Percentiles rank a stretch among this genome's conserved stretches.
Conservation (phyloP, 2,797 vertebrate genomes). For the Distichodus sexfasciatus region DNA sequence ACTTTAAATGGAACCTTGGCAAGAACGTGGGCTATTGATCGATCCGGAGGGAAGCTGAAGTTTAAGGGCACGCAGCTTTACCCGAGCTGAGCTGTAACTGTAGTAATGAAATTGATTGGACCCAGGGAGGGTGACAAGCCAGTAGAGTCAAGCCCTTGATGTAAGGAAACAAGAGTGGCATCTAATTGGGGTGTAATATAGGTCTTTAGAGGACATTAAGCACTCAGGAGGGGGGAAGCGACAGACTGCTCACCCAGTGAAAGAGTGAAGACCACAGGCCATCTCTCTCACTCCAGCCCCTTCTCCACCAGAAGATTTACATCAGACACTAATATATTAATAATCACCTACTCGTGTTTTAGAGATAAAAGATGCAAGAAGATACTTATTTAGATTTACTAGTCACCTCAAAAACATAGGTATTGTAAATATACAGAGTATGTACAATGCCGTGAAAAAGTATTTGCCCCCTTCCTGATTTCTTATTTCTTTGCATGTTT, state of each 20-base stretch:
- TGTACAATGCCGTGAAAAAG: no score
- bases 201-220: conserved; percentile 88
- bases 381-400: no score
- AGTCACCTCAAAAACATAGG: no score
- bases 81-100: conserved; percentile 79
- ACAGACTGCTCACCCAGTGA: conserved; percentile 64
- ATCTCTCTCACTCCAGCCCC: not conserved
- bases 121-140: conserved; percentile 82
- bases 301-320: conserved; percentile 2
- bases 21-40: conserved; percentile 80
- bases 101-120: conserved; percentile 89
- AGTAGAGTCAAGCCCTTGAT: conserved; percentile 86
- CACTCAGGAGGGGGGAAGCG: conserved; percentile 68
- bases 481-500: no score
- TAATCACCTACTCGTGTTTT: not conserved
- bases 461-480: no score
- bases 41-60: conserved; percentile 80
- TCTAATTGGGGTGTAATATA: conserved; percentile 87
- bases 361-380: no score
- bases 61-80: conserved; percentile 84
- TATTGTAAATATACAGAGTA: no score
- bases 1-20: conserved; percentile 88
- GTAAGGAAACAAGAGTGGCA: conserved; percentile 87
- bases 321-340: not conserved
- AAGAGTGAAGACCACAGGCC: conserved; percentile 27